Evolutionary conservation across 2,113 vertebrate species (phyloP).

Genomic region (Sturnus vulgaris): DNA sequence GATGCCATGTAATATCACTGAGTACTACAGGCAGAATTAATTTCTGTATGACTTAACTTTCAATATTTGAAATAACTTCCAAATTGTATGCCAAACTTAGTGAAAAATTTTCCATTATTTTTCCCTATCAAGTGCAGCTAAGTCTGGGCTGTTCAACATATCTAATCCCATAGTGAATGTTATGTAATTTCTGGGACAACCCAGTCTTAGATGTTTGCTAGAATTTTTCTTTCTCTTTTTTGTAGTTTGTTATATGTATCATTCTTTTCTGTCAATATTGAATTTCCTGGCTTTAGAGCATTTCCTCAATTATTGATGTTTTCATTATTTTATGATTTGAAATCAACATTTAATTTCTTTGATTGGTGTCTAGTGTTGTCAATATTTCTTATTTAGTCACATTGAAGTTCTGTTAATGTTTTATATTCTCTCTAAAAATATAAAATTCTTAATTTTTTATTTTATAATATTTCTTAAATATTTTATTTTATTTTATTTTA

Average conservation of each 20-base stretch:
- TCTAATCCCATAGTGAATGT: neutral
- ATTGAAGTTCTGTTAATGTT: neutral
- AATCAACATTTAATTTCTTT: neutral
- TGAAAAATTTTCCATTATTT: neutral
- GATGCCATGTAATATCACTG: neutral
- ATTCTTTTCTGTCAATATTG: neutral
- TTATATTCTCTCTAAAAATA: neutral
- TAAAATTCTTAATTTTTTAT: neutral
- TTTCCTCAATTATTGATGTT: neutral
- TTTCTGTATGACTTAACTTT: neutral
- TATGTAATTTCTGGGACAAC: neutral
- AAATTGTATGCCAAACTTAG: neutral
- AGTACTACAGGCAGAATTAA: neutral
- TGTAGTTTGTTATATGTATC: neutral
- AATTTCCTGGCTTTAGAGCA: neutral
- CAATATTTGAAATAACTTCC: neutral
- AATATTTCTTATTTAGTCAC: neutral
- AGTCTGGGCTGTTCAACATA: neutral
- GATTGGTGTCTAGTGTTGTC: neutral
- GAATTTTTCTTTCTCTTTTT: neutral
- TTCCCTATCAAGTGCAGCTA: neutral
- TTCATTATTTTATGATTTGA: neutral
- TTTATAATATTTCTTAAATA: neutral
- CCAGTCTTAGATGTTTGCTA: neutral
- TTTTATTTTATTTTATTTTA: neutral